phyloP scores from a whole-genome alignment of 1,140 invertebrate genomes.

The Lordiphosa collinella region DNA sequence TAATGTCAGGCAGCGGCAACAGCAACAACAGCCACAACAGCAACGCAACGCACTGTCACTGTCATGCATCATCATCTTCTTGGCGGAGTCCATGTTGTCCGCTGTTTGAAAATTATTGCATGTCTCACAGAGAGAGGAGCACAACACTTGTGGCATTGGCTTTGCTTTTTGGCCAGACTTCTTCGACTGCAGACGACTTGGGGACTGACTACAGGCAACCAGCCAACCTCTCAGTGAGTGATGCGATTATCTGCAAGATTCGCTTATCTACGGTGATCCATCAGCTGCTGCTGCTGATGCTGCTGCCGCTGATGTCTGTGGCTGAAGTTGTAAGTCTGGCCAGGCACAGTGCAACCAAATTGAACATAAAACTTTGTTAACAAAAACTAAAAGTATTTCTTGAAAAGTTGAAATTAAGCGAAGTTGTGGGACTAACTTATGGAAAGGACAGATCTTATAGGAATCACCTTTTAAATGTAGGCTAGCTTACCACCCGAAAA shows the following conservation, averaged over 20 bases:
- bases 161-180: slow-evolving; percentile 21
- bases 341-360: no score
- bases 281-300: slow-evolving; percentile 43
- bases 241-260: slow-evolving; percentile 79
- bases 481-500: no score
- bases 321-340: neutral
- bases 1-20: slow-evolving; percentile 64
- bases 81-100: slow-evolving; percentile 28
- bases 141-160: slow-evolving; percentile 1
- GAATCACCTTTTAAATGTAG: no score
- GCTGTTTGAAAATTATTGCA: slow-evolving; percentile 61
- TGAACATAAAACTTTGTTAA: no score
- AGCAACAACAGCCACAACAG: slow-evolving; percentile 29
- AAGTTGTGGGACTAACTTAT: no score
- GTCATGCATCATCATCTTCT: slow-evolving; percentile 72
- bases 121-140: slow-evolving; percentile 31
- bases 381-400: no score
- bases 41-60: slow-evolving; percentile 73
- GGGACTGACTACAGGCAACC: neutral
- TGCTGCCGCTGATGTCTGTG: slow-evolving; percentile 3
- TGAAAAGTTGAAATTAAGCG: no score
- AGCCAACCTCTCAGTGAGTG: slow-evolving; percentile 58
- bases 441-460: no score
- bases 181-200: slow-evolving; percentile 12
- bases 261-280: slow-evolving; percentile 69